These are phyloP conservation scores for Liopterus haemorrhoidalis DNA, from an alignment of 2,888 invertebrate species.

Conservation along the genomic window DNA sequence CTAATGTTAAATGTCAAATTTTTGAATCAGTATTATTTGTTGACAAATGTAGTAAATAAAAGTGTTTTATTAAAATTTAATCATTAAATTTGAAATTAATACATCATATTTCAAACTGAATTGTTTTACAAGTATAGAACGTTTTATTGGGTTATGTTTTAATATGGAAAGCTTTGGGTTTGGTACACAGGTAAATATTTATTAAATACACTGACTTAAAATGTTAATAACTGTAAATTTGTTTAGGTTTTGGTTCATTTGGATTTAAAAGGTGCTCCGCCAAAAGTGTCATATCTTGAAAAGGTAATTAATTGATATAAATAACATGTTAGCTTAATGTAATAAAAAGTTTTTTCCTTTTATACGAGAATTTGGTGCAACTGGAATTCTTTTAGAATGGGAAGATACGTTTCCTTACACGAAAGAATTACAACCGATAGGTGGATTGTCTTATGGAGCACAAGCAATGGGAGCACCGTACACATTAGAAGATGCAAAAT, in stretches of 20 bases:
- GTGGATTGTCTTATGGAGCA: conserved; percentile 50
- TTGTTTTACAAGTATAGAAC: no score
- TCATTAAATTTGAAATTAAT: no score
- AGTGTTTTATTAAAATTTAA: no score
- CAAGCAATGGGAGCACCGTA: conserved; percentile 57
- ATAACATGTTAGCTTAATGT: conserved; percentile 31
- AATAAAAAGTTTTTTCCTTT: conserved; percentile 54
- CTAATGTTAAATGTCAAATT: no score
- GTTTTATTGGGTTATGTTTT: conserved; percentile 11
- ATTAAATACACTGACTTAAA: conserved; percentile 9
- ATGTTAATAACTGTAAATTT: conserved; percentile 22
- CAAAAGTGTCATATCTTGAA: conserved; percentile 55
- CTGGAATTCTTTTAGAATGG: conserved; percentile 79
- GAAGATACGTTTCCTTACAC: conserved; percentile 84
- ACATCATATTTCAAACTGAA: no score
- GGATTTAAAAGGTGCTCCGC: conserved; percentile 70
- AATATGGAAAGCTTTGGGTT: conserved; percentile 48
- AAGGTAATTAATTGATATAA: conserved; percentile 43
- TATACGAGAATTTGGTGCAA: conserved; percentile 64
- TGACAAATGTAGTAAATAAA: no score
- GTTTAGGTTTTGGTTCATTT: conserved; percentile 56
- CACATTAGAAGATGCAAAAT: conserved; percentile 57
- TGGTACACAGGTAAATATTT: conserved; percentile 46
- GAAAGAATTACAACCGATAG: conserved; percentile 54
- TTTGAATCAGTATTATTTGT: no score